Evolutionary conservation across 2,797 vertebrate species (phyloP), one percentile per base, ranked within the genome.

Genomic region (Heliangelus exortis): DNA sequence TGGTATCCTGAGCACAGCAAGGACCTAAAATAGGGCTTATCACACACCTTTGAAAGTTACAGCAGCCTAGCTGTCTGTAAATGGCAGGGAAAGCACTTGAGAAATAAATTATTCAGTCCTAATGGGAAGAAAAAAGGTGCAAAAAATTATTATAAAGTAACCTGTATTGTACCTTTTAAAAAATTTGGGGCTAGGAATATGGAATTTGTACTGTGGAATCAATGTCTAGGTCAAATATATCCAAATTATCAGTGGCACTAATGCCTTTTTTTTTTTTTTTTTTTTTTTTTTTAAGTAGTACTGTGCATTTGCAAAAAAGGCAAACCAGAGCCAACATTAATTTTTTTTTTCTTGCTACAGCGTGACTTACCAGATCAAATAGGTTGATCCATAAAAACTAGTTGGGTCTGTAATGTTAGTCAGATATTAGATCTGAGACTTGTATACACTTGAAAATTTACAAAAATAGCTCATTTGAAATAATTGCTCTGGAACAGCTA

Each of bases 401-500:
- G 68, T 14, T 88, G 59, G 57, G 53, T 81, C 29, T 66, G 88
- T 80, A 90, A 77, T 77, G 47, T 47, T 68, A 95, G 75, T 4
- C 62, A 86, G 85, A 82, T 95, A 93, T 94, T 95, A 91, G 93
- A 86, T 33, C 86, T 63, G 91, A 96, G 95, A 93, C 89, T 93
- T 93, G 83, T 84, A 91, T 89, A 92, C 87, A 92, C 95, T 93
- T 95, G 91, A 94, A 95, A 96, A 92, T 93, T 91, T 96, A 93
- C 85, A 93, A 92, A 96, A 96, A 95, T 96, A 97, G 82, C 89
- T 95, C 84, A 18, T 93, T 94, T 85, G 87, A 89, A 95, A 85
- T 95, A 95, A 96, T 96, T 94, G 95, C 84, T 94, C 68, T 87
- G 93, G 85, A 95, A 75, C 58, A 95, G 84, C 67, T 95, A 87